Base-by-base conservation (phyloP, 2,113 vertebrate species). In the Ellobius talpinus region DNA sequence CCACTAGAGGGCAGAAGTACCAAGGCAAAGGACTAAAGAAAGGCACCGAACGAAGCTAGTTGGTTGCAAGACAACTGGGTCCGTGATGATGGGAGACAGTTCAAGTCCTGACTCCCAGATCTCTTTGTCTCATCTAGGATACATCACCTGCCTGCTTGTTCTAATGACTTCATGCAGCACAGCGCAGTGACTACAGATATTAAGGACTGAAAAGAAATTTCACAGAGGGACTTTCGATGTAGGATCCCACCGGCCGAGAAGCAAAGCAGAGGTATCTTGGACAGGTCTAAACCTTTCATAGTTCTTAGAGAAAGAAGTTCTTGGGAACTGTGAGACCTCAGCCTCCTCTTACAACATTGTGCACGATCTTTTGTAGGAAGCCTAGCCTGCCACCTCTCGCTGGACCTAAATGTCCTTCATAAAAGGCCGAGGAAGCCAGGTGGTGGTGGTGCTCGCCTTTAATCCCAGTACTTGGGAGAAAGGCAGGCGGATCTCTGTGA, bases 1-100 rank as follows among this genome's bases (percentile, higher is more conserved):
- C 95, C 98, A 65, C 76, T 95, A 98, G 98, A 87, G 97, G 97
- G 97, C 98, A 98, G 97, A 84, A 93, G 77, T 6, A 88, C 89
- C 96, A 97, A 98, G 26, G 98, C 87, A 47, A 92, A 98, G 7
- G 58, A 31, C 1, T 21, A 3, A 4, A 73, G 50, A 11, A 74
- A 17, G 24, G 63, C 45, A 11, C 73, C n/a, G 0, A 89, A 52
- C 0, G 42, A 58, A 50, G 93, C 24, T n/a, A 0, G 16, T 50
- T 58, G 76, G 87, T 89, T 19, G 12, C 2, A 31, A 36, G 63
- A 50, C 73, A 11, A 2, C 42, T 0, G 21, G 86, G n/a, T 74
- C 78, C 36, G 92, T 12, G n/a, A 24, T 7, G 17, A 12, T 31
- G 72, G 17, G 61, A 84, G 76, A 47, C 16, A 0, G 0, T 36